Percentiles rank a stretch among this genome's conserved stretches.
Conservation (phyloP, 1,140 invertebrate genomes). For the Sinella curviseta region DNA sequence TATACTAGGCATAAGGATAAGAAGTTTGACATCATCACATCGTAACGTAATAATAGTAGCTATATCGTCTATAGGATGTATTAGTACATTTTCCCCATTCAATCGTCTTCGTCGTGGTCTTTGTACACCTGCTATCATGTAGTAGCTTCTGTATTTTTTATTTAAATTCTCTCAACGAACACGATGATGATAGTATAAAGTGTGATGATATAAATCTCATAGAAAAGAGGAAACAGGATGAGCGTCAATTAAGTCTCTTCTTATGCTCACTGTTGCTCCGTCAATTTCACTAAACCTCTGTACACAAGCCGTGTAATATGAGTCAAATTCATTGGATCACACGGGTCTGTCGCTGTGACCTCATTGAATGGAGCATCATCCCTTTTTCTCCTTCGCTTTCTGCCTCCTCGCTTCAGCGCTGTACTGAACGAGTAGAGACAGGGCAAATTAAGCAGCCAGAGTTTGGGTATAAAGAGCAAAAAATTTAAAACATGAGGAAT, state of each 20-base stretch:
- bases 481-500: constrained; percentile 31
- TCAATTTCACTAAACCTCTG: not conserved
- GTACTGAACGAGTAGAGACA: constrained; percentile 30
- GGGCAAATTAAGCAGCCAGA: constrained; percentile 28
- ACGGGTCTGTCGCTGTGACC: not conserved
- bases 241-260: not conserved
- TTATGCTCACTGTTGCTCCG: not conserved
- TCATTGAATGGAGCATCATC: not conserved
- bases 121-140: constrained; percentile 7
- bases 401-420: constrained; percentile 10
- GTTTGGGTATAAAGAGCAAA: constrained; percentile 32
- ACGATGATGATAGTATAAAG: no score
- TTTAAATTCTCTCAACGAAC: no score
- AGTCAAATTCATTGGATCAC: not conserved
- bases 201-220: not conserved
- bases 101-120: not conserved
- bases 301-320: constrained; percentile 11
- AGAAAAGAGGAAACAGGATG: constrained; percentile 24
- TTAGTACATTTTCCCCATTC: no score
- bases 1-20: no score
- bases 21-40: no score
- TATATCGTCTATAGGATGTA: no score
- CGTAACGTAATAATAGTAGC: no score
- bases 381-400: not conserved
- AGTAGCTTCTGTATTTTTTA: not conserved